Percentiles rank a stretch among this genome's conserved stretches.
phyloP scores from a whole-genome alignment of 2,888 invertebrate genomes.

The Clistopyga incitator region DNA sequence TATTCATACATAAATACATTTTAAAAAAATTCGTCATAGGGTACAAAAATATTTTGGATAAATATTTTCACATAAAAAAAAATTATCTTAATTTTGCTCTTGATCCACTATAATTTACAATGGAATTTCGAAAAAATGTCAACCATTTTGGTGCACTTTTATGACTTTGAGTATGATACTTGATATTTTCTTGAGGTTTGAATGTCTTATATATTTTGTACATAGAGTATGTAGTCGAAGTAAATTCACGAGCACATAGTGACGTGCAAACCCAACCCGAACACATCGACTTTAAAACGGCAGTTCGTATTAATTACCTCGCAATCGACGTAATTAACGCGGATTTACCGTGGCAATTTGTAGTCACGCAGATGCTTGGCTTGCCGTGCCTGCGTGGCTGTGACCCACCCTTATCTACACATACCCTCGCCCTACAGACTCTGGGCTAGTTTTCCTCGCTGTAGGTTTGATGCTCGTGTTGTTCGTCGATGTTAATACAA shows the following conservation, averaged over 20 bases:
- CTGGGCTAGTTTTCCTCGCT: background rate
- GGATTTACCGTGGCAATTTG: conserved; percentile 68
- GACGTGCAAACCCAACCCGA: conserved; percentile 29
- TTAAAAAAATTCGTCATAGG: too few species aligned
- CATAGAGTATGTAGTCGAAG: conserved; percentile 12
- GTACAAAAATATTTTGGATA: too few species aligned
- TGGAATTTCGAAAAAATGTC: too few species aligned
- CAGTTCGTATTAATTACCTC: conserved; percentile 67
- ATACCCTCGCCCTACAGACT: background rate
- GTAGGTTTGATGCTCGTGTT: background rate
- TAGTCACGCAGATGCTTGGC: conserved; percentile 58
- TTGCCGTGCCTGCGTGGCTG: conserved; percentile 6
- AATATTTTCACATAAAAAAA: too few species aligned
- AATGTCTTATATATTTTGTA: background rate
- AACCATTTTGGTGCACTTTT: too few species aligned
- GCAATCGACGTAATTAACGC: conserved; percentile 67
- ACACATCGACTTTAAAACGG: conserved; percentile 65
- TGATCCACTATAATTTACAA: too few species aligned
- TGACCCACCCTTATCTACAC: background rate
- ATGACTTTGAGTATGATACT: too few species aligned
- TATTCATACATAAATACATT: too few species aligned
- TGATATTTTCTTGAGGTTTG: too few species aligned
- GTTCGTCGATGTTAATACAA: too few species aligned
- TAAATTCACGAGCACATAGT: conserved; percentile 1
- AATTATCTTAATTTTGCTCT: too few species aligned